Evolutionary conservation across 2,113 vertebrate species (phyloP).

Genomic region (Takifugu bimaculatus): DNA sequence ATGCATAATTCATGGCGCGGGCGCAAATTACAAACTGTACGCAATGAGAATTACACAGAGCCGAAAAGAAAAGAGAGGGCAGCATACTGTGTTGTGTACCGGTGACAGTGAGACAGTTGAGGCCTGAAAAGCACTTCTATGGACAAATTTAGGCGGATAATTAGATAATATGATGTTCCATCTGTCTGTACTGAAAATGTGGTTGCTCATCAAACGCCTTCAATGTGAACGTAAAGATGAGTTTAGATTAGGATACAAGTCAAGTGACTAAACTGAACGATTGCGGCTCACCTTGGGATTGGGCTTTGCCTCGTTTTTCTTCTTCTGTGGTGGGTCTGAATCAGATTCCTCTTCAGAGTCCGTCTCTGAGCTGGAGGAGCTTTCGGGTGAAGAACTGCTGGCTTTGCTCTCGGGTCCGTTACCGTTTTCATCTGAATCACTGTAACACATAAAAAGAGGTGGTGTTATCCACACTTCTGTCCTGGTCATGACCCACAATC

Average conservation of each 20-base stretch:
- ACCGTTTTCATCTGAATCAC: slow-evolving; percentile 61
- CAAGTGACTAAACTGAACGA: no score
- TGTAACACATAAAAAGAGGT: slow-evolving; percentile 30
- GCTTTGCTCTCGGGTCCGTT: slow-evolving; percentile 42
- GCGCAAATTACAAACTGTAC: slow-evolving; percentile 86
- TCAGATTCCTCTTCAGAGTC: slow-evolving; percentile 72
- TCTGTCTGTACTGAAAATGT: no score
- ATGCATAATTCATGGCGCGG: slow-evolving; percentile 90
- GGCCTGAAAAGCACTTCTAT: not conserved
- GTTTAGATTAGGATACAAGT: no score
- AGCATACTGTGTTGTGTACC: no score
- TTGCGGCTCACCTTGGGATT: slow-evolving; percentile 59
- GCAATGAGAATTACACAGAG: slow-evolving; percentile 93
- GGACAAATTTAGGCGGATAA: slow-evolving; percentile 72
- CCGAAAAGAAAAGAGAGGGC: slow-evolving; percentile 68
- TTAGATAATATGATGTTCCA: not conserved
- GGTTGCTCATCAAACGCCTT: no score
- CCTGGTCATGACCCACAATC: slow-evolving; percentile 35
- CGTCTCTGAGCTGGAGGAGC: slow-evolving; percentile 78
- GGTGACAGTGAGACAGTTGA: slow-evolving; percentile 40
- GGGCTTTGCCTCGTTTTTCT: slow-evolving; percentile 32
- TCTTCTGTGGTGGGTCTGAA: slow-evolving; percentile 43
- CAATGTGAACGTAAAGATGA: no score
- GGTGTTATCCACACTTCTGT: slow-evolving; percentile 2
- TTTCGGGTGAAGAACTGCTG: slow-evolving; percentile 74